Percentiles rank a stretch among this genome's conserved stretches.
Conservation (phyloP, 64 coral and sea anemone genomes). For the Montipora capricornis region DNA sequence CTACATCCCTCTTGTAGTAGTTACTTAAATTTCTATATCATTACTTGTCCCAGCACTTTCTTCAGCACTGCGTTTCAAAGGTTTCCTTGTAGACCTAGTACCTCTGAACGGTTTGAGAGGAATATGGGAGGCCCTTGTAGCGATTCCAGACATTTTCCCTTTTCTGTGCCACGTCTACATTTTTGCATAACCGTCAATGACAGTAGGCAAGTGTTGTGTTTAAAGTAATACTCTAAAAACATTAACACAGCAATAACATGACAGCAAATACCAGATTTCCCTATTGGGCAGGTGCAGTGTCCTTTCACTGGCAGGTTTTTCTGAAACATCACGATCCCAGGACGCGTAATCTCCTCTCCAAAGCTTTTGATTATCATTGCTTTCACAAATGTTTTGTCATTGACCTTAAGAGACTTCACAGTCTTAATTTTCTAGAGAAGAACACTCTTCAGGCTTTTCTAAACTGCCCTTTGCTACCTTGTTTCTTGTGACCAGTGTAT, state of each 20-base stretch:
- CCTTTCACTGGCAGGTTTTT: constrained; percentile 51
- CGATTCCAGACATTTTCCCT: constrained; percentile 21
- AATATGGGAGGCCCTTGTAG: constrained; percentile 18
- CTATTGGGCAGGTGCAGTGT: constrained; percentile 50
- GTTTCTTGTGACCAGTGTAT: constrained; percentile 51
- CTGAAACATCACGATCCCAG: constrained; percentile 11
- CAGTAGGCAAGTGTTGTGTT: constrained; percentile 16
- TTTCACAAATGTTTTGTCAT: constrained; percentile 45
- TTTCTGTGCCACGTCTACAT: constrained; percentile 29
- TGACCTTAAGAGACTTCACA: constrained; percentile 25
- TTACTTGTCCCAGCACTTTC: not conserved
- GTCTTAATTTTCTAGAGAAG: constrained; percentile 43
- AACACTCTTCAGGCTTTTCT: constrained; percentile 54
- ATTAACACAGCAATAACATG: not conserved
- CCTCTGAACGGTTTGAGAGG: not conserved
- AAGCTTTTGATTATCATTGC: constrained; percentile 64
- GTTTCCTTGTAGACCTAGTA: constrained; percentile 5
- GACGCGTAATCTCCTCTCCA: not conserved
- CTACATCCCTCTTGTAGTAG: not conserved
- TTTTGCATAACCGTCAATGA: constrained; percentile 9
- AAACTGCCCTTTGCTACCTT: constrained; percentile 61
- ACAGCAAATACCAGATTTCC: not conserved
- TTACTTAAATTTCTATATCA: not conserved
- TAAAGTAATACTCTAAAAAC: not conserved
- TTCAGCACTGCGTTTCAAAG: not conserved